Evolutionary conservation across 2,113 vertebrate genomes (phyloP).

Genomic region (Phoenicopterus ruber): DNA sequence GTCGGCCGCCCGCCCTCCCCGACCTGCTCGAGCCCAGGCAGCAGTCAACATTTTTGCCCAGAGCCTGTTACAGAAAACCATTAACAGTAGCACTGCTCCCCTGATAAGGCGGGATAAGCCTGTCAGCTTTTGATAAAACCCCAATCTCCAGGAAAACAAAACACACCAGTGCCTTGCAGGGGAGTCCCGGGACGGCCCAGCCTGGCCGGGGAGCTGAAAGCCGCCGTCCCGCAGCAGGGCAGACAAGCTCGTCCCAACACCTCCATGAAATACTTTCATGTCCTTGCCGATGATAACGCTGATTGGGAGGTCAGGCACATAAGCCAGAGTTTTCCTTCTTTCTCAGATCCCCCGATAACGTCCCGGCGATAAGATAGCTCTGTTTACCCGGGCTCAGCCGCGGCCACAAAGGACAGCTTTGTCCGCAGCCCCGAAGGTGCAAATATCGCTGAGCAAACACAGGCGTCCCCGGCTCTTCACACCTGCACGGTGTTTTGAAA

Average conservation of each 20-base stretch:
- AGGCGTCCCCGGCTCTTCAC: neutral
- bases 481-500: neutral
- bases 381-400: neutral
- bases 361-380: neutral
- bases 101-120: slow-evolving; percentile 43
- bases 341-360: neutral
- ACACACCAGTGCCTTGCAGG: too few species aligned
- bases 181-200: neutral
- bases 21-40: neutral
- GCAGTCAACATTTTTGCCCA: neutral
- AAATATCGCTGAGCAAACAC: slow-evolving; percentile 18
- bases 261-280: neutral
- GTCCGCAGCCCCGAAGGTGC: neutral
- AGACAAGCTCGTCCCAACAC: neutral
- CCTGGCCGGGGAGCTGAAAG: neutral
- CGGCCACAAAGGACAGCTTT: neutral
- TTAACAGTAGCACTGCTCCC: slow-evolving; percentile 16
- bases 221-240: neutral
- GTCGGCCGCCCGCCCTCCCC: fast-evolving
- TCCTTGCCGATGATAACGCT: neutral
- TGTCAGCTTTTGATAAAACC: slow-evolving; percentile 39
- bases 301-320: slow-evolving; percentile 12
- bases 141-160: neutral
- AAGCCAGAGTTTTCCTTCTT: neutral
- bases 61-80: neutral